phyloP scores from a whole-genome alignment of 2,797 vertebrate genomes.

The Geotrypetes seraphini region DNA sequence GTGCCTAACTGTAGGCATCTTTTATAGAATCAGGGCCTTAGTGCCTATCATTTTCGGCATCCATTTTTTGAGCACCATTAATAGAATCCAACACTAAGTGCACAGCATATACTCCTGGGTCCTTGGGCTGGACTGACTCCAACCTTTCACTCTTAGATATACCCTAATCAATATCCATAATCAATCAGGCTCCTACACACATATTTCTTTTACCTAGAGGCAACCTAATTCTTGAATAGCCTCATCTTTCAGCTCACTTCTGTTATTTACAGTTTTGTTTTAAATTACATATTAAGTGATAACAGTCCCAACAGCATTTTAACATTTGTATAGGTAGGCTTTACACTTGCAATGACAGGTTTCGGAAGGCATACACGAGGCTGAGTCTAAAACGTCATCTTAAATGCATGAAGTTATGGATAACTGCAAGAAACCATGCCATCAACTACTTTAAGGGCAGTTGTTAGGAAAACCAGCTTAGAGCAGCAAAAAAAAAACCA shows the following conservation, averaged over 20 bases:
- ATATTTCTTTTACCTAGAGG: conserved; percentile 18
- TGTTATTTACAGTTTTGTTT: conserved; percentile 15
- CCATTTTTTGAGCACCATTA: too few species aligned
- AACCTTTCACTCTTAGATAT: too few species aligned
- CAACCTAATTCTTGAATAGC: conserved; percentile 16
- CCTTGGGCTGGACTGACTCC: too few species aligned
- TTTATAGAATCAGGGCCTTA: too few species aligned
- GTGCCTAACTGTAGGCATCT: too few species aligned
- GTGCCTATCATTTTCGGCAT: too few species aligned
- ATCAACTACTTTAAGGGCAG: conserved; percentile 31
- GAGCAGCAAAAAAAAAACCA: conserved; percentile 41
- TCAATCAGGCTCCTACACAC: background rate
- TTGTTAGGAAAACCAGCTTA: conserved; percentile 48
- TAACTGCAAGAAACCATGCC: conserved; percentile 26
- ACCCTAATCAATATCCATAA: too few species aligned
- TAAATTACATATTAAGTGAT: conserved; percentile 22
- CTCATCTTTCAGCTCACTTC: conserved; percentile 15
- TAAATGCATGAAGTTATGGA: conserved; percentile 33
- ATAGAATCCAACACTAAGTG: too few species aligned
- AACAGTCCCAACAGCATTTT: conserved; percentile 15
- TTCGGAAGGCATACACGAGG: conserved; percentile 18
- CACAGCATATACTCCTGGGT: too few species aligned
- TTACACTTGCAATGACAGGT: conserved; percentile 1
- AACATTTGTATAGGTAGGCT: conserved; percentile 29
- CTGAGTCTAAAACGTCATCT: conserved; percentile 23